A percentile compares a stretch with the other conserved stretches of the same genome.
Evolutionary conservation across 2,797 vertebrate genomes (phyloP).

Genomic region (Pangasius mekongensis): DNA sequence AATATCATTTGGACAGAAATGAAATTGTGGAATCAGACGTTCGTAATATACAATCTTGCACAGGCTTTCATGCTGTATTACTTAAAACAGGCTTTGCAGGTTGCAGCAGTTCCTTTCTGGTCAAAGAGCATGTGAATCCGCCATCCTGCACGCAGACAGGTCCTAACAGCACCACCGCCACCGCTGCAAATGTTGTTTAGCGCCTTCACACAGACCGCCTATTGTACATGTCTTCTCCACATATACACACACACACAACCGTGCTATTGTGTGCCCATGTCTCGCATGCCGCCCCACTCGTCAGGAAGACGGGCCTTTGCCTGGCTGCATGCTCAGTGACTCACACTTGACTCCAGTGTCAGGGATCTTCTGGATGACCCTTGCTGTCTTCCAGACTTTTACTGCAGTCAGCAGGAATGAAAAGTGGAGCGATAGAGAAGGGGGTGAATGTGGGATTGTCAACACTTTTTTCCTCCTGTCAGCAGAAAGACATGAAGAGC

Average conservation of each 20-base stretch:
- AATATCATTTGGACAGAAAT: not conserved
- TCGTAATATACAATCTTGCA: not conserved
- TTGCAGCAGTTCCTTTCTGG: constrained; percentile 5
- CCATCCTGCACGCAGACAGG: constrained; percentile 33
- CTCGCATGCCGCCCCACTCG: constrained; percentile 66
- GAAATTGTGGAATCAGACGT: not conserved
- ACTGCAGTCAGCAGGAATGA: constrained; percentile 74
- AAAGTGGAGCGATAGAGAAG: constrained; percentile 44
- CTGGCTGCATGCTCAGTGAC: constrained; percentile 64
- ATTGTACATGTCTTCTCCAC: constrained; percentile 46
- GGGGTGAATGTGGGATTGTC: constrained; percentile 19
- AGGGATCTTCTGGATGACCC: constrained; percentile 53
- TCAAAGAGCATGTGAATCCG: not conserved
- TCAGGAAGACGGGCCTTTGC: constrained; percentile 47
- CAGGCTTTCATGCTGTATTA: not conserved
- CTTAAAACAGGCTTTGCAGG: not conserved
- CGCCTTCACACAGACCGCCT: constrained; percentile 31
- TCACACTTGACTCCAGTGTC: constrained; percentile 65
- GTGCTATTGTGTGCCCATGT: constrained; percentile 69
- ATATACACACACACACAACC: constrained; percentile 45
- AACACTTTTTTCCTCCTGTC: constrained; percentile 25
- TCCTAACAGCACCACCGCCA: constrained; percentile 29
- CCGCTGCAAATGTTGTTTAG: not conserved
- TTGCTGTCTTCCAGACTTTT: constrained; percentile 30
- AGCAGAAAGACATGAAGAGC: constrained; percentile 41